Base-by-base conservation (phyloP, 2,797 vertebrate species). In the Adelosebastes latens region DNA sequence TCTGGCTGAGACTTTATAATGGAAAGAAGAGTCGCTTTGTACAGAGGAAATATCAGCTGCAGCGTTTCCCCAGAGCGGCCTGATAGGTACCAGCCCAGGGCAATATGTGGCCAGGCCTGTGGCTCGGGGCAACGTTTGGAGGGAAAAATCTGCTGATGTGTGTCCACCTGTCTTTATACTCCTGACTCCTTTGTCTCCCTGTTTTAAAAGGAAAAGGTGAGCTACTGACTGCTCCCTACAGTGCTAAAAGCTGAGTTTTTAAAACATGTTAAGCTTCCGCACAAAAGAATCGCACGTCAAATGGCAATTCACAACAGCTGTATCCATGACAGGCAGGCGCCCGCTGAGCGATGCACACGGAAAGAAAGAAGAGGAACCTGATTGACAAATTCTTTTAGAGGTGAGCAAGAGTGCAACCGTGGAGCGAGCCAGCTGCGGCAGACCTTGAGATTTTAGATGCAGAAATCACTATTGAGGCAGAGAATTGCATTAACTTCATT, bases 231-330 rank as follows among this genome's bases (percentile, higher is more conserved):
- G 75, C 63, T 76, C 76, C 77, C 81, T 12, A 16, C 72, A 18
- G 81, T 12, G 85, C 69, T 84, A 39, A 83, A 82, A 82, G 62
- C 68, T 16, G 42, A 63, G 34, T 5, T 77, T 85, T 65, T 42
- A 56, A 77, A 85, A 81, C 24, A 68, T 10, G 1, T 69, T 74
- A 68, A 75, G 69, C 71, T 66, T 70, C 39, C 3, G 2, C 77
- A 75, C 63, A 83, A 84, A 87, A 60, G 66, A 72, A 49, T 71
- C 27, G 7, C 55, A 78, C 64, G 14, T 85, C 71, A 70, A 83
- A 88, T 56, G 49, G 77, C 16, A 79, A 77, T 64, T 74, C 70
- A 75, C 70, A 82, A 75, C 82, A 89, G 79, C 70, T 79, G 69
- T 14, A 53, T 69, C 67, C 74, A 22, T 84, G 86, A 87, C 80